Base-by-base conservation (phyloP, 2,113 vertebrate species). In the Eulemur macaco region DNA sequence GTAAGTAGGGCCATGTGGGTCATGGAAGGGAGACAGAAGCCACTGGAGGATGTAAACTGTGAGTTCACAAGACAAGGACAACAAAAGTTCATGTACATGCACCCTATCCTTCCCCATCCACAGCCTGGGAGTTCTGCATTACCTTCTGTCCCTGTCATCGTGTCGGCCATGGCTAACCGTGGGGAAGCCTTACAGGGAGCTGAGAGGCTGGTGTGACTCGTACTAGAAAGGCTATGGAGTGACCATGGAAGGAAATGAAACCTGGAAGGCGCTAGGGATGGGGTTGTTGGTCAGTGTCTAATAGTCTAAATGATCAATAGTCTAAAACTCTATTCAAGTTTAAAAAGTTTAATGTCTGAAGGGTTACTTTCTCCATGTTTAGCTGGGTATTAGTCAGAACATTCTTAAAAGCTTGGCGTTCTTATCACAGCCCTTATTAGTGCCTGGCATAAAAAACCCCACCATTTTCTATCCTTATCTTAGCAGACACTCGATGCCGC, bases 381-480 rank as follows among this genome's bases (percentile, higher is more conserved):
- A 37, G 42, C 17, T 17, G 47, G 17, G 29, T 34, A 39, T 71
- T 42, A 23, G 54, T 69, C 45, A 52, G 69, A 92, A 93, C 3
- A 37, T 88, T 85, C 80, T 94, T 86, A 47, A 69, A 64, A 97
- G 63, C 39, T 6, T 45, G 54, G 9, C n/a, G 29, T 83, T 87
- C 52, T 88, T 66, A 92, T 45, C 47, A 21, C 27, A 82, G 52
- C 11, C 25, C 6, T 78, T 50, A 29, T 23, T 80, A 50, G 58
- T 29, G 20, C 12, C 77, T 45, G 47, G 58, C 54, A 80, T 15
- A 76, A 87, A n/a, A 45, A 63, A 39, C 34, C 21, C 3, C 17
- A 20, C 12, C 56, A 45, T 78, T 83, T 78, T 58, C 47, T 17
- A 2, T 52, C 37, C 34, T 90, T 37, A 47, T 5, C 39, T 86